A percentile compares a stretch with the other conserved stretches of the same genome.
Evolutionary conservation across 2,113 vertebrate species (phyloP).

Genomic region (pig (Sus scrofa)): T2T-Sscrofa CM000820.6:85757001-85757500

Average conservation of each 20-base stretch:
- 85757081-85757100: not conserved
- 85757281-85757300: not conserved
- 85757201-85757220: not conserved
- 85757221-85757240: not conserved
- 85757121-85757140: not conserved
- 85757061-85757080: not conserved
- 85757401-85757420: slow-evolving; percentile 90
- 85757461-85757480: slow-evolving; percentile 94
- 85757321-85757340: not conserved
- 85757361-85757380: slow-evolving; percentile 88
- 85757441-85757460: slow-evolving; percentile 94
- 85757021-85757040: not conserved
- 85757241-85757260: not conserved
- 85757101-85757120: slow-evolving; percentile 2
- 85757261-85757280: not conserved
- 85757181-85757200: not conserved
- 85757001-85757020: too few species aligned
- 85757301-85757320: not conserved
- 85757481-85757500: slow-evolving; percentile 93
- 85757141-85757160: not conserved
- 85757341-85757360: not conserved
- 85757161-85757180: not conserved
- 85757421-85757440: slow-evolving; percentile 93
- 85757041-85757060: not conserved
- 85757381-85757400: slow-evolving; percentile 94